phyloP scores from a whole-genome alignment of 2,888 invertebrate genomes.

The Cephonodes hylas region DNA sequence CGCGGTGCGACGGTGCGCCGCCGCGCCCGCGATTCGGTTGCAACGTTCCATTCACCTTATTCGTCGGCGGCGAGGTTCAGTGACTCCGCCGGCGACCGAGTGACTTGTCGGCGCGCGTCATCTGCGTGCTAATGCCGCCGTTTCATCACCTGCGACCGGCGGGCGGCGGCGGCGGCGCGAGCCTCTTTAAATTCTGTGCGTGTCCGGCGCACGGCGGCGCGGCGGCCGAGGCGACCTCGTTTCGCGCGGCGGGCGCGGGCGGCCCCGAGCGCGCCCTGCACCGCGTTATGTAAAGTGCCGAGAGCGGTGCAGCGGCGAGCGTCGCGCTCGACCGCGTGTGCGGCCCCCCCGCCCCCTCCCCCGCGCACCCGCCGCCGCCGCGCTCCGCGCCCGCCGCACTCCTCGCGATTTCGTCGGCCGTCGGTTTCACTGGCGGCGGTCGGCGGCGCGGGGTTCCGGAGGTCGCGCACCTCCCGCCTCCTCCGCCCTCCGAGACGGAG shows the following conservation, averaged over 20 bases:
- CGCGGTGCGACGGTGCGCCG: constrained; percentile 16
- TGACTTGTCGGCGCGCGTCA: constrained; percentile 69
- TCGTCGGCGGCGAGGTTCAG: constrained; percentile 72
- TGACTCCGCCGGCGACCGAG: constrained; percentile 72
- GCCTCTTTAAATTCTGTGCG: constrained; percentile 70
- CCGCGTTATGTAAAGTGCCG: constrained; percentile 71
- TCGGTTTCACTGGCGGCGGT: constrained; percentile 62
- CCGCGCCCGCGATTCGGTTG: constrained; percentile 62
- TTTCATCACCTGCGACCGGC: constrained; percentile 60
- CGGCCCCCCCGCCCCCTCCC: constrained; percentile 40
- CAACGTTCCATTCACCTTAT: constrained; percentile 80
- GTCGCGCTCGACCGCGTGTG: constrained; percentile 76
- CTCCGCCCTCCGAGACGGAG: constrained; percentile 55
- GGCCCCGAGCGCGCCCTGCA: constrained; percentile 52
- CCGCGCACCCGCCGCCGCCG: constrained; percentile 63
- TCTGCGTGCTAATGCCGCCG: constrained; percentile 68
- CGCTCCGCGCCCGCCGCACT: constrained; percentile 31
- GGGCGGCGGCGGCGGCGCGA: constrained; percentile 40
- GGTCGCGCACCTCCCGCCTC: constrained; percentile 71
- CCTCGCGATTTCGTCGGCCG: constrained; percentile 62
- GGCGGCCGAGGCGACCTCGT: constrained; percentile 68
- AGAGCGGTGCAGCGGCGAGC: constrained; percentile 69
- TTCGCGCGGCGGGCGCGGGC: constrained; percentile 42
- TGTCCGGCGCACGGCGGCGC: constrained; percentile 49
- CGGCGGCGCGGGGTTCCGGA: constrained; percentile 64